These are phyloP conservation scores for human (Homo sapiens) DNA, from an alignment of 2,113 vertebrate species.

Conservation along the genomic window GRCh38 chr3:162788001-162788500, in stretches of 20 bases:
- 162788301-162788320: background rate
- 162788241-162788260: background rate
- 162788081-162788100: background rate
- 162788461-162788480: background rate
- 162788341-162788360: fast-evolving
- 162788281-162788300: background rate
- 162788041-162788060: background rate
- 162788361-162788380: fast-evolving
- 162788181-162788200: background rate
- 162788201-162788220: background rate
- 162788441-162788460: background rate
- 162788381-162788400: background rate
- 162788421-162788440: background rate
- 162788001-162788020: background rate
- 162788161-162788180: background rate
- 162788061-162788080: background rate
- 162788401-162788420: background rate
- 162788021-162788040: background rate
- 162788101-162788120: background rate
- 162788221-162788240: background rate
- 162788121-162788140: background rate
- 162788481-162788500: background rate
- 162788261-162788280: background rate
- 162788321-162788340: background rate
- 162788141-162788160: background rate